Base-by-base conservation (phyloP, 2,888 invertebrate genomes). In the Gnatocerus cornutus region DNA sequence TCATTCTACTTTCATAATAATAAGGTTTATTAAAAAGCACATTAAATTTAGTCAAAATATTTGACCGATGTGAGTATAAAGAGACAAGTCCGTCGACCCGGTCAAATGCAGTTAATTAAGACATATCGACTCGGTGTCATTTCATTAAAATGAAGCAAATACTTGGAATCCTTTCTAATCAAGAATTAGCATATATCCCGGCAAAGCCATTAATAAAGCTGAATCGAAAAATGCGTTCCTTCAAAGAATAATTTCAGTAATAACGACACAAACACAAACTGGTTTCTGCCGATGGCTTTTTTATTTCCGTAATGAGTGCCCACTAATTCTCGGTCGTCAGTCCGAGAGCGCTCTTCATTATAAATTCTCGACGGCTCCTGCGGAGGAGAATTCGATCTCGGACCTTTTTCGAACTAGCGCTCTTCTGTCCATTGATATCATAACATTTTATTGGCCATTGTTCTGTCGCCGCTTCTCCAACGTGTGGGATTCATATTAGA, bases 31-130 rank as follows among this genome's bases (percentile, higher is more conserved):
- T 39, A 59, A 59, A 59, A 59, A 43, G 43, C 12, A 56, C 29
- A 30, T 59, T 29, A 41, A 46, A 59, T 59, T 94, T 0, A 93
- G 94, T 80, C 96, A 94, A 78, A 92, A 92, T 7, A 88, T 95
- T 13, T 89, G 90, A 74, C 91, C 95, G 0, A 89, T 95, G 21
- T 94, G 39, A 39, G 50, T 13, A 37, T 10, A 48, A 39, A 39
- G 16, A 9, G 16, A 12, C n/a, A 9, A 29, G 41, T 29, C 14
- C 45, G 41, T 8, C 39, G 62, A 41, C 62, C 50, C 13, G 12
- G 6, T 10, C 10, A 27, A 43, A 41, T 63, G 45, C 59, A 53
- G 63, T 46, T 68, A 68, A 68, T 68, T 68, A 63, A 68, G 68
- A 68, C 68, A 39, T 68, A 68, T 68, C 58, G 41, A 13, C 16